A percentile compares a stretch with the other conserved stretches of the same genome.
phyloP scores from a whole-genome alignment of 2,797 vertebrate species.

The Helarctos malayanus region DNA sequence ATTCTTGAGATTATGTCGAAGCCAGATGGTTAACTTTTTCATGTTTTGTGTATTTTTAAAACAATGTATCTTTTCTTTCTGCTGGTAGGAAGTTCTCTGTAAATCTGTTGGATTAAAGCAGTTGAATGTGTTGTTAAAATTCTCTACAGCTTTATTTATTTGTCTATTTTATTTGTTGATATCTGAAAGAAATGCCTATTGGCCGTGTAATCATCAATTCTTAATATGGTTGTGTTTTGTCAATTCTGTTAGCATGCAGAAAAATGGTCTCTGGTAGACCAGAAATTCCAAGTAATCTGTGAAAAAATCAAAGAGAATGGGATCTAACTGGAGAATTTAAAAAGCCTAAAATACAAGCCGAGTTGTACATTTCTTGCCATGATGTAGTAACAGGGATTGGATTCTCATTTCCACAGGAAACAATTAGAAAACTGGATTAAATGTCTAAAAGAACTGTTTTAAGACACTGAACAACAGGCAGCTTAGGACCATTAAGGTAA shows the following conservation, averaged over 20 bases:
- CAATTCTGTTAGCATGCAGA: background rate
- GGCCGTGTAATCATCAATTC: background rate
- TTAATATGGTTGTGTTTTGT: background rate
- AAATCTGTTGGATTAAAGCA: background rate
- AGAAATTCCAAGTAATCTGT: background rate
- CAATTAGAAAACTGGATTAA: background rate
- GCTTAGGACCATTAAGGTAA: background rate
- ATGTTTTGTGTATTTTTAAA: slow-evolving; percentile 12
- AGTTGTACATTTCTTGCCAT: background rate
- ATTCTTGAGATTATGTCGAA: slow-evolving; percentile 7
- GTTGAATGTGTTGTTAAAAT: slow-evolving; percentile 29
- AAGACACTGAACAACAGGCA: background rate
- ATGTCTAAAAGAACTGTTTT: background rate
- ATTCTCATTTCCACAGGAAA: background rate
- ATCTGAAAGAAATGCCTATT: background rate
- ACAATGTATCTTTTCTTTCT: background rate
- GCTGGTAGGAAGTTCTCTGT: background rate
- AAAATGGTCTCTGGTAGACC: background rate
- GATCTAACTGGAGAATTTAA: background rate
- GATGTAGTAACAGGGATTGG: background rate
- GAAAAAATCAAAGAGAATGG: background rate
- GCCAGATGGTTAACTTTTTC: background rate
- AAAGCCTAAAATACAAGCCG: background rate
- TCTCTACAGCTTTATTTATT: background rate
- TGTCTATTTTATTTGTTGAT: slow-evolving; percentile 25